Evolutionary conservation across 1,140 invertebrate genomes (phyloP).

Genomic region (Alviniconcha marisindica): DNA sequence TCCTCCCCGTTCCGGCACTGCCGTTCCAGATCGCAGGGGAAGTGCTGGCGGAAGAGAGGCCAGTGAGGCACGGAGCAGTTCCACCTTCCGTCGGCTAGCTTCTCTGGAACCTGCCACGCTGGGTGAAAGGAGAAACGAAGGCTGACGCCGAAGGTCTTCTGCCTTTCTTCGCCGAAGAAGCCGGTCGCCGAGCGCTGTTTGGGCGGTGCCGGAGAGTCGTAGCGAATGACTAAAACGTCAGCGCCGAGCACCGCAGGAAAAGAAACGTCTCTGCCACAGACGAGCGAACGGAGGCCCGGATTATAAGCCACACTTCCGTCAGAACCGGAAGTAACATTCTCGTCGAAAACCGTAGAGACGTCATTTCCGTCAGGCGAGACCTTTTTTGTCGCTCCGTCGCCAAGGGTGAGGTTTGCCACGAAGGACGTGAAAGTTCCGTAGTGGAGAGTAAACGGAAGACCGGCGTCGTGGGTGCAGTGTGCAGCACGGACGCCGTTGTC

Average conservation of each 20-base stretch:
- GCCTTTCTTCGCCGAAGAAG: too few species aligned
- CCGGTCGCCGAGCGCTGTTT: too few species aligned
- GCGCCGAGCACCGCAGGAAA: not conserved
- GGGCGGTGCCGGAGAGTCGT: too few species aligned
- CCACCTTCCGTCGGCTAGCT: not conserved
- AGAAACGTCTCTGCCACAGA: not conserved
- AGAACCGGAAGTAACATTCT: not conserved
- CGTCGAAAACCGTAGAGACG: not conserved
- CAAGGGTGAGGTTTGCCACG: not conserved
- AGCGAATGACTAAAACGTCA: not conserved
- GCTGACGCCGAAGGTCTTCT: not conserved
- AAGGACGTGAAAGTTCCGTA: not conserved
- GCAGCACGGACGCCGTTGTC: not conserved
- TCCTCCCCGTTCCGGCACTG: slow-evolving; percentile 23
- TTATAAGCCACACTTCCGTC: too few species aligned
- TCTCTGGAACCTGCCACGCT: not conserved
- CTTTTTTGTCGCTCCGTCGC: not conserved
- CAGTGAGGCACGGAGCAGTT: slow-evolving; percentile 30
- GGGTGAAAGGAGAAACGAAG: not conserved
- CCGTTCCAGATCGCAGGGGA: slow-evolving; percentile 15
- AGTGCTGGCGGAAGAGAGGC: not conserved
- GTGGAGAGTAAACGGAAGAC: not conserved
- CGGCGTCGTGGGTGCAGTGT: not conserved
- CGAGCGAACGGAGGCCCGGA: not conserved
- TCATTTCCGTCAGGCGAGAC: too few species aligned